These are phyloP conservation scores for Hypomecis atomaria DNA, from an alignment of 2,888 invertebrate genomes.

Conservation along the genomic window DNA sequence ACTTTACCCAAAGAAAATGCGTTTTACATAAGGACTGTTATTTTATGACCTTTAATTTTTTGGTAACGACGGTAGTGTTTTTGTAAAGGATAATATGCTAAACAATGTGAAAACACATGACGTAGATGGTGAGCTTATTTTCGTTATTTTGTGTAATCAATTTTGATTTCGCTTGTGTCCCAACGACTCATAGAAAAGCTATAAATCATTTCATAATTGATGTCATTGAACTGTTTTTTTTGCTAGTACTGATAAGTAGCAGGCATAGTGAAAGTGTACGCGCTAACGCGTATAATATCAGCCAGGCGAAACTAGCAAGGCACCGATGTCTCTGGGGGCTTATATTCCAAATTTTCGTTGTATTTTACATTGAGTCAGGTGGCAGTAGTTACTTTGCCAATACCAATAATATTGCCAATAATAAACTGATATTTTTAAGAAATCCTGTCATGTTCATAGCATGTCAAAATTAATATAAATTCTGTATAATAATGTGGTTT, in stretches of 20 bases:
- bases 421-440: too few relatives aligned
- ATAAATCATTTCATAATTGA: background rate
- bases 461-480: too few relatives aligned
- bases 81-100: constrained; percentile 10
- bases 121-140: constrained; percentile 60
- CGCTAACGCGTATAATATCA: background rate
- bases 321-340: background rate
- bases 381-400: too few relatives aligned
- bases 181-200: background rate
- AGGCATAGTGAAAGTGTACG: constrained; percentile 7
- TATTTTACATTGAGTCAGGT: background rate
- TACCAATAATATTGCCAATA: too few relatives aligned
- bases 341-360: background rate
- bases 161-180: background rate
- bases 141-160: background rate
- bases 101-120: constrained; percentile 61
- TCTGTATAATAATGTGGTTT: too few relatives aligned
- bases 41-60: background rate
- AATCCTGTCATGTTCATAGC: too few relatives aligned
- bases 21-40: too few relatives aligned
- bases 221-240: constrained; percentile 6
- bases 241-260: background rate
- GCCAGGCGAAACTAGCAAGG: constrained; percentile 5
- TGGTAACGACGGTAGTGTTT: background rate
- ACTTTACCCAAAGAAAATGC: too few relatives aligned